Percentiles rank a stretch among this genome's conserved stretches.
Evolutionary conservation across 2,113 vertebrate species (phyloP).

Genomic region (Psittacula cyanocephala): DNA sequence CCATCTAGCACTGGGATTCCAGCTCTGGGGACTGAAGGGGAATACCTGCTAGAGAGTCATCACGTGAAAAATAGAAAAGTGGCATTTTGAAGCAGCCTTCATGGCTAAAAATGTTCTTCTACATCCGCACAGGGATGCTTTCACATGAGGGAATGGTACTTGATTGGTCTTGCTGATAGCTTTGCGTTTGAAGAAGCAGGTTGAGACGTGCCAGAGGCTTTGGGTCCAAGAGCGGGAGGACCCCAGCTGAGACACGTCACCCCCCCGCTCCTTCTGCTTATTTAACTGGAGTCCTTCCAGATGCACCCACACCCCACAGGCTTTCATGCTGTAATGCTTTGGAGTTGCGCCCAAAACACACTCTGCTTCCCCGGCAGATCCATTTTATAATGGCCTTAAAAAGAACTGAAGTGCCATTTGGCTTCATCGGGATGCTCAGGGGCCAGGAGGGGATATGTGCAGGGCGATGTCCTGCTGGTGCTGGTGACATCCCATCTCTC

Average conservation of each 20-base stretch:
- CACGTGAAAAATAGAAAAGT: background rate
- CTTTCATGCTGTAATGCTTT: background rate
- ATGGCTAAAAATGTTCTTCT: background rate
- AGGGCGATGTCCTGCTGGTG: background rate
- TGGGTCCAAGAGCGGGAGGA: background rate
- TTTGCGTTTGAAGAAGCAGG: background rate
- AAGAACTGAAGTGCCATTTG: background rate
- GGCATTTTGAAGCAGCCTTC: background rate
- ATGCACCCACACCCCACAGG: background rate
- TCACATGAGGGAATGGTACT: background rate
- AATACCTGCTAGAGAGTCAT: background rate
- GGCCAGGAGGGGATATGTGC: background rate
- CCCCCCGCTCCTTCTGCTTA: background rate
- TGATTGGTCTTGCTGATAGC: background rate
- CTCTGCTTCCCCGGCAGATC: background rate
- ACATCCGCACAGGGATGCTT: background rate
- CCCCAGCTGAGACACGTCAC: background rate
- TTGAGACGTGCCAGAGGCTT: background rate
- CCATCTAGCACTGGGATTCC: background rate
- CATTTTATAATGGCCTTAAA: background rate
- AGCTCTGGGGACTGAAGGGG: slow-evolving; percentile 2
- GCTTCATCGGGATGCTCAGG: background rate
- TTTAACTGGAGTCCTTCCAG: background rate
- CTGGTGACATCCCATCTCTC: background rate
- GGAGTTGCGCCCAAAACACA: background rate